Base-by-base conservation (phyloP, 2,797 vertebrate species). In the Triplophysa bombifrons region DNA sequence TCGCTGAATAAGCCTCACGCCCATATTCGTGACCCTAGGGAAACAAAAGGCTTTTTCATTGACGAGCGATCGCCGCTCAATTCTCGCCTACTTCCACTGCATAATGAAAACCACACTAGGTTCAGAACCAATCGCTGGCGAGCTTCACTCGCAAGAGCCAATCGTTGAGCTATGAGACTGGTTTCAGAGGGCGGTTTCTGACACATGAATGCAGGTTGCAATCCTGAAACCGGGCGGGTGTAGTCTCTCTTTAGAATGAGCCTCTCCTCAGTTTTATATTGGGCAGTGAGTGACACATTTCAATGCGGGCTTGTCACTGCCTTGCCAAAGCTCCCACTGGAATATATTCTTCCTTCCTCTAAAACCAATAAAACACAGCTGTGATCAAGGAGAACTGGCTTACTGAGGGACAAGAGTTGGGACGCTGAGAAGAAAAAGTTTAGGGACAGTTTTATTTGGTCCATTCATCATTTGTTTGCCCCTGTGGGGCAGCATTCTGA, bases 201-300 rank as follows among this genome's bases (percentile, higher is more conserved):
- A 25, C 61, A 17, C 67, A 76, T 64, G 88, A 90, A 90, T 90
- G 88, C 90, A 91, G 87, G 92, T 91, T 91, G 90, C 91, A 91
- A 89, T 88, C 72, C 84, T 90, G 89, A 93, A 91, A 93, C 91
- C 76, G 83, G 82, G 83, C 71, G 89, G 88, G 84, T 72, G 79
- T 83, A 77, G 81, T 83, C 78, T 88, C 85, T 88, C 84, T 73
- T 46, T 46, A 50, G 34, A 75, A 65, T 66, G 73, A 61, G 69
- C 78, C 51, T 27, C 60, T 76, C 70, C 65, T 79, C 78, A 66
- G 81, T 80, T 90, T 93, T 93, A 93, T 93, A 92, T 88, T 88
- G 84, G 88, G 76, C 55, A 56, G 76, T 27, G 75, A 84, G 75
- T 85, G 85, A 85, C 81, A 81, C 68, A 53, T 55, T 55, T 60